Percentiles rank a stretch among this genome's conserved stretches.
phyloP scores from a whole-genome alignment of 53 echinoderm and acorn worm species.

The Henricia sp. region DNA sequence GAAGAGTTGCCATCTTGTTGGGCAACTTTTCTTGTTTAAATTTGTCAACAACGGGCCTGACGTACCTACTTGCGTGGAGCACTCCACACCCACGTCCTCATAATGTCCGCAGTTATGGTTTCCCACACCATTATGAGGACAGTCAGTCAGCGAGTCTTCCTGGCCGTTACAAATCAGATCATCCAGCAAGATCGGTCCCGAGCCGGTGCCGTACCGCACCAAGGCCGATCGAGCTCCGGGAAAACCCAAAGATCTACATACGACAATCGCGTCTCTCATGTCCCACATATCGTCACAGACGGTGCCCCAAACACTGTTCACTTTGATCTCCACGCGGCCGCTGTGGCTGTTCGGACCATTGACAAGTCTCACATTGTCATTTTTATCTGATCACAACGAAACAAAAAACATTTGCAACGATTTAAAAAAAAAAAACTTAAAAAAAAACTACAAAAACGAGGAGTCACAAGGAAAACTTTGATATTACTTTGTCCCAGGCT shows the following conservation, averaged over 20 bases:
- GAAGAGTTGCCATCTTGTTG: no score
- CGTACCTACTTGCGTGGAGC: slow-evolving; percentile 56
- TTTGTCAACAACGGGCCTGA: neutral
- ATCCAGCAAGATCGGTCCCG: slow-evolving; percentile 65
- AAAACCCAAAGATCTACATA: slow-evolving; percentile 63
- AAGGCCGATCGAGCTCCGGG: slow-evolving; percentile 13
- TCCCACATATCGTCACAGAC: slow-evolving; percentile 81
- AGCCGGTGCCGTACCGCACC: slow-evolving; percentile 52
- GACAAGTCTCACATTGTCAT: slow-evolving; percentile 6
- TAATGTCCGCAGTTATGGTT: slow-evolving; percentile 67
- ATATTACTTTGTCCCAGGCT: no score
- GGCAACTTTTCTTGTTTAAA: no score
- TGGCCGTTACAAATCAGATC: slow-evolving; percentile 62
- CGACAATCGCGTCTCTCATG: slow-evolving; percentile 59
- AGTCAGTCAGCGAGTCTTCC: slow-evolving; percentile 59
- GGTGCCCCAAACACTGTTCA: slow-evolving; percentile 73
- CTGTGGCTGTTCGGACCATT: neutral
- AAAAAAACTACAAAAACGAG: no score
- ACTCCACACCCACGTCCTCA: slow-evolving; percentile 71
- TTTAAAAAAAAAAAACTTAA: no score
- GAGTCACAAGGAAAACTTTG: no score
- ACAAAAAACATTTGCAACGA: no score
- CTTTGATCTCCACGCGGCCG: slow-evolving; percentile 71
- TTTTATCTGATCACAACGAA: neutral
- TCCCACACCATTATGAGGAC: slow-evolving; percentile 51